Conservation (phyloP, 2,113 vertebrate species). For the Noturus placidus region DNA sequence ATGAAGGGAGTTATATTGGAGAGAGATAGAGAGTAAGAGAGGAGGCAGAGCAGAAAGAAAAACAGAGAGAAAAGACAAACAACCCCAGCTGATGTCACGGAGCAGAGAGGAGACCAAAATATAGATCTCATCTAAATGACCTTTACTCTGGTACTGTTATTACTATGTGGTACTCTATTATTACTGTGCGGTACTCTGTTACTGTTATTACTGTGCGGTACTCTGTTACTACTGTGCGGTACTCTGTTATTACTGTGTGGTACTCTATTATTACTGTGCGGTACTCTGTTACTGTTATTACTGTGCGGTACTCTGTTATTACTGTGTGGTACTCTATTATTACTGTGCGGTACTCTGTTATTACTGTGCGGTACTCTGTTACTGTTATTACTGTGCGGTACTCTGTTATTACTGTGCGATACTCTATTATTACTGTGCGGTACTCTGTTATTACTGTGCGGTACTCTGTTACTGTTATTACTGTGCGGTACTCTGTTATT, state of each 20-base stretch:
- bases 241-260: neutral
- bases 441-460: neutral
- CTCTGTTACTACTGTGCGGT: neutral
- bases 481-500: neutral
- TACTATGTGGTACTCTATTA: neutral
- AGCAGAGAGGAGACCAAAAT: slow-evolving; percentile 57
- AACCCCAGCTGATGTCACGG: slow-evolving; percentile 67
- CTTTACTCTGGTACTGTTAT: neutral
- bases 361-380: neutral
- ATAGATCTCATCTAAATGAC: slow-evolving; percentile 56
- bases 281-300: neutral
- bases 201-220: neutral
- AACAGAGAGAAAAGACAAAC: slow-evolving; percentile 63
- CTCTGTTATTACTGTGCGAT: too few relatives aligned
- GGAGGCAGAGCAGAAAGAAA: slow-evolving; percentile 62
- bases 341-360: neutral
- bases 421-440: neutral
- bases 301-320: neutral
- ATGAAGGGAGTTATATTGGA: slow-evolving; percentile 47
- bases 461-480: neutral
- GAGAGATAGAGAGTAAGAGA: neutral
- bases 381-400: neutral
- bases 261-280: neutral
- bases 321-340: neutral
- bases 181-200: neutral